These are phyloP conservation scores for Caenorhabditis becei DNA, from an alignment of 2,888 invertebrate species.

Conservation along the genomic window DNA sequence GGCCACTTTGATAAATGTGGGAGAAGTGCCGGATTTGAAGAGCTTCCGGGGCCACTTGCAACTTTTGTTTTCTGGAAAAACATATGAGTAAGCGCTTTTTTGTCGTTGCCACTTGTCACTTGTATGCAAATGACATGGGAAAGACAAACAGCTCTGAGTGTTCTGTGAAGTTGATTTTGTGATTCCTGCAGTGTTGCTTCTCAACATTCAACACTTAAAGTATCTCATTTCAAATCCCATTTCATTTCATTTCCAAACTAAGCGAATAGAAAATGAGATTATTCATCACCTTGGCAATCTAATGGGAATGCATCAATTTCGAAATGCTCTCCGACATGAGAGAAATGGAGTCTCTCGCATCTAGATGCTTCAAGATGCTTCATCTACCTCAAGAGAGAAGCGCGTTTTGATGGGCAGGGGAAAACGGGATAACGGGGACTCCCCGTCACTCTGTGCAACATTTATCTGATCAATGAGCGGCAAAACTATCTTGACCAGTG, in stretches of 20 bases:
- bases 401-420: conserved; percentile 16
- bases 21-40: conserved; percentile 27
- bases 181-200: neutral
- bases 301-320: neutral
- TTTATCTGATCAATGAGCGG: conserved; percentile 59
- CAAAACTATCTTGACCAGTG: conserved; percentile 60
- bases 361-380: conserved; percentile 40
- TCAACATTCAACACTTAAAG: neutral
- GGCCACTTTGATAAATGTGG: conserved; percentile 60
- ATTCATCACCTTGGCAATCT: neutral
- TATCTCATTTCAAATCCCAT: neutral
- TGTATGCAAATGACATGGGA: neutral
- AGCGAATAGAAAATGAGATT: neutral
- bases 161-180: neutral
- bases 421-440: neutral
- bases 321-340: conserved; percentile 6
- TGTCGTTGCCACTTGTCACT: conserved; percentile 5
- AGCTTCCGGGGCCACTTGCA: conserved; percentile 1
- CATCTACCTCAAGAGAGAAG: conserved; percentile 34
- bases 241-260: neutral
- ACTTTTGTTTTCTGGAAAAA: conserved; percentile 21
- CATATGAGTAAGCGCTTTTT: conserved; percentile 2
- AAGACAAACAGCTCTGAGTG: conserved; percentile 1
- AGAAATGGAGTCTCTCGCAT: conserved; percentile 11
- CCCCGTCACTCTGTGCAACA: conserved; percentile 51